Conservation (phyloP, 2,797 vertebrate species). For the Coluber constrictor region DNA sequence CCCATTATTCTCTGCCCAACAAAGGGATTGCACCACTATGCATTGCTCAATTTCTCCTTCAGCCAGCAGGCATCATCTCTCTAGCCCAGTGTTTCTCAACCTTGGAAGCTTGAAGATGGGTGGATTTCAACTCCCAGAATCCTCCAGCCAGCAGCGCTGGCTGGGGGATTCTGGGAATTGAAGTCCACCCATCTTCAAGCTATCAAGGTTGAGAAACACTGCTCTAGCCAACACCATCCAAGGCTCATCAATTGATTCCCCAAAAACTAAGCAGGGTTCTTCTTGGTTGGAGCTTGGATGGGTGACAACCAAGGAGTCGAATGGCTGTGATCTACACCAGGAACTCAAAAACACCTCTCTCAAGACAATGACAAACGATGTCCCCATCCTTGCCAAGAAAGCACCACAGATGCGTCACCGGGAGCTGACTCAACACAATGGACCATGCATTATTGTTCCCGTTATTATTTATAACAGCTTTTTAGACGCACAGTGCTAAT, state of each 20-base stretch:
- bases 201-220: too few species aligned
- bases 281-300: not conserved
- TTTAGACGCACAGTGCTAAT: not conserved
- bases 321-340: not conserved
- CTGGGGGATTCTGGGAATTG: too few species aligned
- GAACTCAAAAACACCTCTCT: not conserved
- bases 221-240: not conserved
- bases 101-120: too few species aligned
- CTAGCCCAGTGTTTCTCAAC: not conserved
- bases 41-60: not conserved
- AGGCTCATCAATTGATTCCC: not conserved
- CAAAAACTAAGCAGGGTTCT: not conserved
- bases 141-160: too few species aligned
- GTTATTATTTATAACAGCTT: not conserved
- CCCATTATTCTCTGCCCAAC: not conserved
- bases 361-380: not conserved
- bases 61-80: not conserved
- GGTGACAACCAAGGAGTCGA: not conserved
- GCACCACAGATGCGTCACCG: not conserved
- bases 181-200: too few species aligned
- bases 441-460: not conserved
- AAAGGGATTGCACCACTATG: not conserved
- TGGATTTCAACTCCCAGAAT: too few species aligned
- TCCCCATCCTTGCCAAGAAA: not conserved
- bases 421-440: not conserved